These are phyloP conservation scores for Danionella dracula DNA, from an alignment of 2,797 vertebrate genomes.

Conservation along the genomic window DNA sequence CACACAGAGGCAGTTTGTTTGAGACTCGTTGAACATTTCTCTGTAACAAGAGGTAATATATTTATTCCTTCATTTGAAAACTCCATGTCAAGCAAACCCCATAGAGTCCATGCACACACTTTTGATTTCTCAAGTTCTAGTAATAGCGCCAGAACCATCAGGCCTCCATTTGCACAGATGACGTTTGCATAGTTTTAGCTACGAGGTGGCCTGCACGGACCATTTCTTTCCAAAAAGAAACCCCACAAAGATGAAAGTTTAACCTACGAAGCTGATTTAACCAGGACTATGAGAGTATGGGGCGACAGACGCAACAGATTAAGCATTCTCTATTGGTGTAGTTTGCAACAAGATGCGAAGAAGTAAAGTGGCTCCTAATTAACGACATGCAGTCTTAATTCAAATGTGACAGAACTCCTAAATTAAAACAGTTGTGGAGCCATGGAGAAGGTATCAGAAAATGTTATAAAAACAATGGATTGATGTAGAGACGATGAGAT, in stretches of 20 bases:
- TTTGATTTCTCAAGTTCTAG: conserved; percentile 29
- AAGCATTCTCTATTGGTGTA: neutral
- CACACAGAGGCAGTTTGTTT: neutral
- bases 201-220: neutral
- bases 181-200: conserved; percentile 21
- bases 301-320: neutral
- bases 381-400: no score
- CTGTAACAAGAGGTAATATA: conserved; percentile 16
- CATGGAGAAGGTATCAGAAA: no score
- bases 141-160: conserved; percentile 36
- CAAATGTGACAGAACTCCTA: no score
- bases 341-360: neutral
- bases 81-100: conserved; percentile 23
- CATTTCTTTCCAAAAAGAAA: conserved; percentile 3
- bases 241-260: neutral
- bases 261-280: neutral
- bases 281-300: neutral
- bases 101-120: conserved; percentile 26
- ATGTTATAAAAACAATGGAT: no score
- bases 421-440: no score
- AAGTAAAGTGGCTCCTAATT: neutral
- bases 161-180: conserved; percentile 38
- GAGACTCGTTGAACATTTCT: neutral
- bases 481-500: no score
- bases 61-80: conserved; percentile 41